Evolutionary conservation across 2,113 vertebrate genomes (phyloP).

Genomic region (Heterochromis multidens): DNA sequence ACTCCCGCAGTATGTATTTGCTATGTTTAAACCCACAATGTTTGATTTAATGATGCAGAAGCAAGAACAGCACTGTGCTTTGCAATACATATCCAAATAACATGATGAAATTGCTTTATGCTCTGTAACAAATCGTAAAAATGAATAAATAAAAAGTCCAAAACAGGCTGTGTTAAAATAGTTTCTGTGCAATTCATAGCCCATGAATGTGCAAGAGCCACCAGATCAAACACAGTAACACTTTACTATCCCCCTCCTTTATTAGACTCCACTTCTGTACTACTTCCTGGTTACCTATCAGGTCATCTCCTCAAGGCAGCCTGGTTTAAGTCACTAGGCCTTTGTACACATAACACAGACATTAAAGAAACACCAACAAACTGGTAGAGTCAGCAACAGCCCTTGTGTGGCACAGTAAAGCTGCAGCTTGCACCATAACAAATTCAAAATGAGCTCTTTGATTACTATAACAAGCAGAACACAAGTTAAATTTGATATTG

Average conservation of each 20-base stretch:
- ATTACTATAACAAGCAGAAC: background rate
- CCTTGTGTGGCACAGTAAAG: slow-evolving; percentile 28
- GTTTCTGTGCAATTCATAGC: slow-evolving; percentile 49
- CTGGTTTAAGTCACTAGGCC: slow-evolving; percentile 42
- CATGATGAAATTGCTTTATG: background rate
- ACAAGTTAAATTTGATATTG: slow-evolving; percentile 33
- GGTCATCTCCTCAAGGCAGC: slow-evolving; percentile 47
- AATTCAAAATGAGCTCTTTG: slow-evolving; percentile 1
- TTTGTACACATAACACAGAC: slow-evolving; percentile 24
- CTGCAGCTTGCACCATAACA: slow-evolving; percentile 2
- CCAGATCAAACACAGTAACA: slow-evolving; percentile 2
- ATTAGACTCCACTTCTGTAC: background rate
- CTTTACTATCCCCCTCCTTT: background rate
- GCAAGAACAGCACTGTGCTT: slow-evolving; percentile 6
- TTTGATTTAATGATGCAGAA: background rate
- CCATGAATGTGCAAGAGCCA: slow-evolving; percentile 17
- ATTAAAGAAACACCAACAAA: background rate
- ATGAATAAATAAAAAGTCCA: background rate
- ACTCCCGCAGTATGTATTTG: background rate
- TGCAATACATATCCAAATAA: background rate
- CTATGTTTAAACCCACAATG: background rate
- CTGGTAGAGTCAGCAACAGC: slow-evolving; percentile 4
- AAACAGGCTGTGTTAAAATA: background rate
- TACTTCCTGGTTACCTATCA: background rate
- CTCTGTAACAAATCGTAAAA: background rate